phyloP scores from a whole-genome alignment of 2,888 invertebrate species.

The Coelinius sp. region DNA sequence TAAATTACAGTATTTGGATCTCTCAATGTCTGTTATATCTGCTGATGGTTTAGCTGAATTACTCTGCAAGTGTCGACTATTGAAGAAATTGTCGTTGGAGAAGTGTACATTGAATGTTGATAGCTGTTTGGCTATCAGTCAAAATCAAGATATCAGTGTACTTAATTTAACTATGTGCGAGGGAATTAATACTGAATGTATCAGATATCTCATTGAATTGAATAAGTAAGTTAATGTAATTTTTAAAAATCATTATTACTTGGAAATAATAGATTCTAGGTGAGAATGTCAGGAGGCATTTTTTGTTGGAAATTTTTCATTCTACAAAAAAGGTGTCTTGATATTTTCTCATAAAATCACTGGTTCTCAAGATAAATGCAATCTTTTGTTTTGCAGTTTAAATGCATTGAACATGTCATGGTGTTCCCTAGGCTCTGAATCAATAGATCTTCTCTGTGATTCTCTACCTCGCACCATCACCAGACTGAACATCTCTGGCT shows the following conservation, averaged over 20 bases:
- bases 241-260: background rate
- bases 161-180: constrained; percentile 88
- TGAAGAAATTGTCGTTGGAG: constrained; percentile 90
- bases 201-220: constrained; percentile 75
- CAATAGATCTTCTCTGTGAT: constrained; percentile 76
- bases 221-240: constrained; percentile 68
- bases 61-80: constrained; percentile 78
- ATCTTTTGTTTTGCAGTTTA: constrained; percentile 71
- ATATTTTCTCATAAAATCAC: too few species aligned
- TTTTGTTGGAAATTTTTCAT: too few species aligned
- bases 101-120: constrained; percentile 78
- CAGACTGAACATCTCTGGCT: constrained; percentile 87
- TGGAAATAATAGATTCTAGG: too few species aligned
- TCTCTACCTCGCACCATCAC: constrained; percentile 78
- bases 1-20: constrained; percentile 87
- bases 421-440: constrained; percentile 78
- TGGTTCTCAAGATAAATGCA: too few species aligned
- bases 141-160: constrained; percentile 80
- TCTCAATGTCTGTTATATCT: constrained; percentile 84
- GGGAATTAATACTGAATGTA: constrained; percentile 78
- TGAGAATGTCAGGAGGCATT: too few species aligned
- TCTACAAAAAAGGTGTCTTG: too few species aligned
- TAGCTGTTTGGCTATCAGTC: constrained; percentile 79
- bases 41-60: constrained; percentile 73
- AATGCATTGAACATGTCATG: constrained; percentile 86